Conservation (phyloP, 2,797 vertebrate genomes). For the Pogoniulus pusillus region DNA sequence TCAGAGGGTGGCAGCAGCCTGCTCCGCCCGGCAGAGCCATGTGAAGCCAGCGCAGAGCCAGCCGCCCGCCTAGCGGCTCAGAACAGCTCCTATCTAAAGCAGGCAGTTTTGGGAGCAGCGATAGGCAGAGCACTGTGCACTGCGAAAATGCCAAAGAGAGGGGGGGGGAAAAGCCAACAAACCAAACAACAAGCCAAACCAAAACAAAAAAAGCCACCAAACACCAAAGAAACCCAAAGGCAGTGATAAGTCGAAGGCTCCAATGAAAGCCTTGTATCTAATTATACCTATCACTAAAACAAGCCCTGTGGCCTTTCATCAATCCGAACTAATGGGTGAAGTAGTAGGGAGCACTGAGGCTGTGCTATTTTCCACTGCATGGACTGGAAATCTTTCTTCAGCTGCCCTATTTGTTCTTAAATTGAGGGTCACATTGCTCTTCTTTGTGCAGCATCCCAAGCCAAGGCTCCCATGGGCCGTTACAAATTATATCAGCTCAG, state of each 20-base stretch:
- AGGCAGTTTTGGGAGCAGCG: not conserved
- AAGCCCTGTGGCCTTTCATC: not conserved
- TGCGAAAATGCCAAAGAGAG: not conserved
- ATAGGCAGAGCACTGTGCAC: constrained; percentile 21
- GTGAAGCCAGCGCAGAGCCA: constrained; percentile 23
- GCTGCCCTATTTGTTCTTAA: not conserved
- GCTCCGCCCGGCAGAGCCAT: not conserved
- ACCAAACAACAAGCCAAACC: no score
- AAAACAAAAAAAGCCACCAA: not conserved
- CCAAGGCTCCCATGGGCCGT: not conserved
- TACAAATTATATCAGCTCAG: not conserved
- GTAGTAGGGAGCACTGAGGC: not conserved
- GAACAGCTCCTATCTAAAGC: constrained; percentile 26
- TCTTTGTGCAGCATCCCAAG: not conserved
- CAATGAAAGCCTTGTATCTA: not conserved
- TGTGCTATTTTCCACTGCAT: not conserved
- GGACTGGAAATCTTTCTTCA: not conserved
- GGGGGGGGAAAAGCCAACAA: no score
- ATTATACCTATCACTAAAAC: constrained; percentile 2
- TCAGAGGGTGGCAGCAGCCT: not conserved
- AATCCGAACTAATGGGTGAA: not conserved
- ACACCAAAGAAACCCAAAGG: not conserved
- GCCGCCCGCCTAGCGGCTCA: constrained; percentile 52
- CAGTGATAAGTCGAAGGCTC: not conserved
- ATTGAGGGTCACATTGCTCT: not conserved